A percentile compares a stretch with the other conserved stretches of the same genome.
Conservation (phyloP, 2,797 vertebrate species). For the Echiichthys vipera region DNA sequence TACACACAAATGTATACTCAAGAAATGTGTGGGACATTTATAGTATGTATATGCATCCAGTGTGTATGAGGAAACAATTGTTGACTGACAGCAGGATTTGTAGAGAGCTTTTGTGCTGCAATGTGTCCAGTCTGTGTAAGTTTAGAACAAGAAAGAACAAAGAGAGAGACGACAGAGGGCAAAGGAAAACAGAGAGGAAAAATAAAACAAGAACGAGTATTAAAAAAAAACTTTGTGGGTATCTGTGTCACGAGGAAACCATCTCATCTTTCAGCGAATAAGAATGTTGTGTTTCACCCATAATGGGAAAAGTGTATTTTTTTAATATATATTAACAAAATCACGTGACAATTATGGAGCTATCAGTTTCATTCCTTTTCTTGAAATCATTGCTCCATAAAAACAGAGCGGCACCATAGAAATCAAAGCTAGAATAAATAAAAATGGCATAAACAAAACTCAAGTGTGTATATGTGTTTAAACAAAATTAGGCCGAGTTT, state of each 20-base stretch:
- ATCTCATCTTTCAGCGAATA: conserved; percentile 11
- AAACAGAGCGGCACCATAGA: conserved; percentile 44
- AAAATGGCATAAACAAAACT: conserved; percentile 57
- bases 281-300: conserved; percentile 14
- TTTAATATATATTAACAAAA: conserved; percentile 20
- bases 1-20: conserved; percentile 27
- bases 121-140: conserved; percentile 37
- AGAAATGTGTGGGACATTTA: conserved; percentile 43
- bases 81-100: conserved; percentile 70
- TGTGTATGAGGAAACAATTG: conserved; percentile 53
- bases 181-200: conserved; percentile 16
- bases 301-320: conserved; percentile 13
- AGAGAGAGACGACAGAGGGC: conserved; percentile 11
- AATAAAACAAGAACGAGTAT: conserved; percentile 16
- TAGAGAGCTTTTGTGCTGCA: conserved; percentile 42
- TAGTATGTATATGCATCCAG: conserved; percentile 3
- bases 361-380: conserved; percentile 18
- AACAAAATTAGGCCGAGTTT: conserved; percentile 52
- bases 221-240: not conserved
- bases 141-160: conserved; percentile 25
- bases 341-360: conserved; percentile 4
- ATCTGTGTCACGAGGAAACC: conserved; percentile 19
- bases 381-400: conserved; percentile 22
- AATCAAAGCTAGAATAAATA: conserved; percentile 59
- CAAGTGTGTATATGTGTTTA: conserved; percentile 4